Conservation (phyloP, 2,113 vertebrate species). For the Prinia subflava region DNA sequence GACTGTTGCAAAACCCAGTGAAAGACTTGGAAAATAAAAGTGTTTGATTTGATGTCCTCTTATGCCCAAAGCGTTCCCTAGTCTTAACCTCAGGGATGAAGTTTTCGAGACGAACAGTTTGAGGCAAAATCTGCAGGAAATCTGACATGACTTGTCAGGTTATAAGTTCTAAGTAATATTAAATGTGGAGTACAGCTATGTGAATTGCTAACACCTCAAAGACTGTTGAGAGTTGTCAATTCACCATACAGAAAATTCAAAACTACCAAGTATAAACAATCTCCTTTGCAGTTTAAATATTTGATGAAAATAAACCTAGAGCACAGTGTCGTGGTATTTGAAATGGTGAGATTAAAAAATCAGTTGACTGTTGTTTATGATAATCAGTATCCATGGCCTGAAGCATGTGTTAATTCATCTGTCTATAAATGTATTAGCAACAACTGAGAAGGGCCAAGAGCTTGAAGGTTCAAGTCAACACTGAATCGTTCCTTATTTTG, state of each 20-base stretch:
- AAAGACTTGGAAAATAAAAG: background rate
- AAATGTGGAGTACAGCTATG: background rate
- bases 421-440: background rate
- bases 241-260: background rate
- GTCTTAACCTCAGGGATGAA: background rate
- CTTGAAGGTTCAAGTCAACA: background rate
- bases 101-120: rapidly evolving
- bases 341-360: background rate
- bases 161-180: background rate
- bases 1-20: background rate
- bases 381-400: background rate
- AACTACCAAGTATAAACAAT: background rate
- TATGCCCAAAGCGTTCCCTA: background rate
- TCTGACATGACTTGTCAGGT: background rate
- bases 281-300: background rate
- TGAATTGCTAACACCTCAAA: background rate
- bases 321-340: background rate
- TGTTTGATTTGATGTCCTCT: background rate
- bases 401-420: background rate
- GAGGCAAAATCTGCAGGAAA: background rate
- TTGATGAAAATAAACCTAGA: background rate
- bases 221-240: background rate
- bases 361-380: background rate
- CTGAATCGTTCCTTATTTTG: background rate
- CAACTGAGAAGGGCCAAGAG: background rate